Percentiles rank a stretch among this genome's conserved stretches.
phyloP scores from a whole-genome alignment of 2,888 invertebrate genomes.

The Chrysotoxum bicinctum region DNA sequence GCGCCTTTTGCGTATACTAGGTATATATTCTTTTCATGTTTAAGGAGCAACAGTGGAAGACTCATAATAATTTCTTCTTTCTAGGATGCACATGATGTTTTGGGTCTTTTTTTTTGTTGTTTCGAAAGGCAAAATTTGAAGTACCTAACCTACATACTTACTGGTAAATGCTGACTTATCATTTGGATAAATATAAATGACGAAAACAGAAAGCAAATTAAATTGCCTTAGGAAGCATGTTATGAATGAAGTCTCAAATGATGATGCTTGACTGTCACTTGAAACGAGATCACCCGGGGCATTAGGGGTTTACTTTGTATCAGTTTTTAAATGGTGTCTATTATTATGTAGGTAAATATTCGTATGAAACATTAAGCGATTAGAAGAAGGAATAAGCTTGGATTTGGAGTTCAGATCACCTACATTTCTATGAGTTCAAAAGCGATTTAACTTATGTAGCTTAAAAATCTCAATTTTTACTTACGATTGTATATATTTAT shows the following conservation, averaged over 20 bases:
- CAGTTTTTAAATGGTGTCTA: neutral
- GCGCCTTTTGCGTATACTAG: slow-evolving; percentile 60
- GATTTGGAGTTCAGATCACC: too few species aligned
- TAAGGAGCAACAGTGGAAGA: slow-evolving; percentile 29
- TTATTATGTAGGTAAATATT: neutral
- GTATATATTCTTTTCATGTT: slow-evolving; percentile 48
- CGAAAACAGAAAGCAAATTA: slow-evolving; percentile 11
- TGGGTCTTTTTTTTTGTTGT: neutral
- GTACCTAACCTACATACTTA: neutral
- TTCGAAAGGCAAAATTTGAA: slow-evolving; percentile 8
- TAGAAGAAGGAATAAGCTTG: neutral
- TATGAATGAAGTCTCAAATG: slow-evolving; percentile 24
- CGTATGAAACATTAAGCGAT: neutral
- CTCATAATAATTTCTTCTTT: slow-evolving; percentile 14
- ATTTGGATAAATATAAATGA: slow-evolving; percentile 26
- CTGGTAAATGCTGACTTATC: slow-evolving; percentile 33
- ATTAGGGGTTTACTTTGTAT: neutral
- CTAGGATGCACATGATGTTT: slow-evolving; percentile 35
- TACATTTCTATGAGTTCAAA: too few species aligned
- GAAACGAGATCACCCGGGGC: neutral
- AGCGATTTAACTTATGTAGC: too few species aligned
- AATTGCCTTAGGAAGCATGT: slow-evolving; percentile 21
- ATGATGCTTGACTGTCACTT: slow-evolving; percentile 28
- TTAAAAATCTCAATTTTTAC: too few species aligned
- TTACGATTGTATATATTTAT: too few species aligned